Evolutionary conservation across 2,113 vertebrate genomes (phyloP).

Genomic region (Mandrillus leucophaeus): DNA sequence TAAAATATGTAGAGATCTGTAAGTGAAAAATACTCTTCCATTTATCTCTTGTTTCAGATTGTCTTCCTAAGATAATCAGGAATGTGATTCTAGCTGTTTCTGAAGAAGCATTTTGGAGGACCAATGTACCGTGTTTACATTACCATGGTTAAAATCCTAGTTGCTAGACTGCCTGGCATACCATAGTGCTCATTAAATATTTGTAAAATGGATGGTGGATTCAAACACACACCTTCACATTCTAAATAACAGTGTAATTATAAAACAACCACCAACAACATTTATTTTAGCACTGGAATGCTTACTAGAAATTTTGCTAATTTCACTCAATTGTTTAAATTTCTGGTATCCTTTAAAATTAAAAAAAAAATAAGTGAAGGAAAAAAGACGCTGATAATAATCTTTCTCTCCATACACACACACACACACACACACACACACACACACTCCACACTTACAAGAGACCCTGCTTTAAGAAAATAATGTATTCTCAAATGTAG

Average conservation of each 20-base stretch:
- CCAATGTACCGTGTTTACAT: neutral
- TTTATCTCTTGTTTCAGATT: slow-evolving; percentile 1
- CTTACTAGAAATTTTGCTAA: neutral
- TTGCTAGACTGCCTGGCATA: neutral
- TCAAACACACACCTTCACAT: neutral
- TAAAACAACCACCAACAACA: neutral
- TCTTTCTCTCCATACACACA: neutral
- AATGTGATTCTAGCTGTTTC: neutral
- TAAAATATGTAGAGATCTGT: neutral
- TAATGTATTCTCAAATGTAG: neutral
- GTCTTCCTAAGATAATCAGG: slow-evolving; percentile 17
- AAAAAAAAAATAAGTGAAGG: neutral
- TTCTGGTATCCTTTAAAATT: neutral
- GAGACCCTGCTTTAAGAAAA: neutral
- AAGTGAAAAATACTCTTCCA: neutral
- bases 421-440: neutral
- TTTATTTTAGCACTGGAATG: neutral
- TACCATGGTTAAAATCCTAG: neutral
- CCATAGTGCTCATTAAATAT: neutral
- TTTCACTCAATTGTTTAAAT: neutral
- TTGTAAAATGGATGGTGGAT: neutral
- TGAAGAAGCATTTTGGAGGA: neutral
- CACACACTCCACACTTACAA: neutral
- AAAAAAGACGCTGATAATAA: neutral
- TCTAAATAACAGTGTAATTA: neutral